A percentile compares a stretch with the other conserved stretches of the same genome.
phyloP scores from a whole-genome alignment of 2,888 invertebrate genomes.

The Carterocephalus palaemon region DNA sequence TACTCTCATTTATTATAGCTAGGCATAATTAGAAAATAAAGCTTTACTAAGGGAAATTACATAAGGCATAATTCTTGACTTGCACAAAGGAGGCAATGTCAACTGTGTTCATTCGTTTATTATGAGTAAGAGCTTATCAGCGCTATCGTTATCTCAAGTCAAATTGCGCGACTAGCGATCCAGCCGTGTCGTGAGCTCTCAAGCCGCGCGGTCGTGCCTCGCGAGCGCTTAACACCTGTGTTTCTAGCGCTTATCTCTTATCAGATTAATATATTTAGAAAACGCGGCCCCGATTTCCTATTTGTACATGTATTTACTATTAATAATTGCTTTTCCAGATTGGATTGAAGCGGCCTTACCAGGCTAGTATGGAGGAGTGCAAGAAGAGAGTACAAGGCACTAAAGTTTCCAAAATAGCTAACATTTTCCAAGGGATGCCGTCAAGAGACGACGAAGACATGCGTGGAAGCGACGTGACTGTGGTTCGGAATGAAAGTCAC shows the following conservation, averaged over 20 bases:
- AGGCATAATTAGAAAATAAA: no score
- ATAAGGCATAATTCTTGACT: constrained; percentile 17
- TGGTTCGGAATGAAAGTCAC: constrained; percentile 92
- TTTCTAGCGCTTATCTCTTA: constrained; percentile 59
- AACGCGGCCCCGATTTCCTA: constrained; percentile 48
- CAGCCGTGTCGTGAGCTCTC: constrained; percentile 48
- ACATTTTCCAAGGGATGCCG: constrained; percentile 90
- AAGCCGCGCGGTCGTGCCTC: constrained; percentile 50
- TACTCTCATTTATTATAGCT: no score
- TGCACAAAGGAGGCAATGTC: constrained; percentile 28
- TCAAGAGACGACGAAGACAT: constrained; percentile 76
- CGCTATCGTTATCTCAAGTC: constrained; percentile 73
- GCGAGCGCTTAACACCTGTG: constrained; percentile 57
- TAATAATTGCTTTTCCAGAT: constrained; percentile 63
- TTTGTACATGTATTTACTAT: constrained; percentile 43
- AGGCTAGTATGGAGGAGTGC: constrained; percentile 83
- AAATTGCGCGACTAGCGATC: constrained; percentile 67
- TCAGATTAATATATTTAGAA: constrained; percentile 46
- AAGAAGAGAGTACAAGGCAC: constrained; percentile 83
- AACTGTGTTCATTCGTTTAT: constrained; percentile 30
- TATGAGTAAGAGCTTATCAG: constrained; percentile 58
- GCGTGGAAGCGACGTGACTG: constrained; percentile 81
- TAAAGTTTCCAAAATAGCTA: constrained; percentile 94
- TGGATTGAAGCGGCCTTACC: constrained; percentile 72
- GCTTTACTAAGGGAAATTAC: constrained; percentile 1